Conservation (phyloP, 2,888 invertebrate genomes). For the Rugalucina vietnamica region DNA sequence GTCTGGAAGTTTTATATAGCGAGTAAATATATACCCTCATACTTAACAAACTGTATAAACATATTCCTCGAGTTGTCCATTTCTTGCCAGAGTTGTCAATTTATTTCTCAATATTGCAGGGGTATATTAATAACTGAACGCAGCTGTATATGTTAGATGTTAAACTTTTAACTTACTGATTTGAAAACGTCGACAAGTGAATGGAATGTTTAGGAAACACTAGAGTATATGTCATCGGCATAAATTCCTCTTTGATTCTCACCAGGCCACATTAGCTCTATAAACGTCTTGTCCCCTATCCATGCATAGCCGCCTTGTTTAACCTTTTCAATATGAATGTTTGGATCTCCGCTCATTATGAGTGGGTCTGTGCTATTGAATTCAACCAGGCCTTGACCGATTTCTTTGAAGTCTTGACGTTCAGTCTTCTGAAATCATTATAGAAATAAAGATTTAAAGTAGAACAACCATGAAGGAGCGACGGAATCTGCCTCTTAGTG, state of each 20-base stretch:
- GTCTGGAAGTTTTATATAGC: too few species aligned
- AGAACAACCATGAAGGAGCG: too few species aligned
- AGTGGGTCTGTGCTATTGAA: constrained; percentile 65
- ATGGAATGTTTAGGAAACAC: constrained; percentile 73
- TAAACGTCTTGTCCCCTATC: constrained; percentile 52
- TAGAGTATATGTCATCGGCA: constrained; percentile 72
- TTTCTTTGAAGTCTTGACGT: constrained; percentile 1
- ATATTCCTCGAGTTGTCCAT: too few species aligned
- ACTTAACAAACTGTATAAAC: too few species aligned
- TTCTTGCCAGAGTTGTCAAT: too few species aligned
- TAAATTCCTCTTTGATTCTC: constrained; percentile 71
- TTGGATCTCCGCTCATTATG: constrained; percentile 43
- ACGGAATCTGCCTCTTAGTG: too few species aligned
- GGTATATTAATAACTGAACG: too few species aligned
- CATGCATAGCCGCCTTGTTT: constrained; percentile 44
- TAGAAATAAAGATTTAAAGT: too few species aligned
- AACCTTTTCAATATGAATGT: constrained; percentile 52
- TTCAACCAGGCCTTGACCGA: constrained; percentile 40
- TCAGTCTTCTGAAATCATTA: constrained; percentile 16
- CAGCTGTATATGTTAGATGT: too few species aligned
- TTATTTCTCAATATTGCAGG: too few species aligned
- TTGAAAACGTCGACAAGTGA: constrained; percentile 67
- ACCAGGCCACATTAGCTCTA: constrained; percentile 73
- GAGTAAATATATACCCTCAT: too few species aligned
- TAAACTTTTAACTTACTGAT: constrained; percentile 79